Conservation (phyloP, 1,140 invertebrate genomes). For the Drosophila fuyamai region DNA sequence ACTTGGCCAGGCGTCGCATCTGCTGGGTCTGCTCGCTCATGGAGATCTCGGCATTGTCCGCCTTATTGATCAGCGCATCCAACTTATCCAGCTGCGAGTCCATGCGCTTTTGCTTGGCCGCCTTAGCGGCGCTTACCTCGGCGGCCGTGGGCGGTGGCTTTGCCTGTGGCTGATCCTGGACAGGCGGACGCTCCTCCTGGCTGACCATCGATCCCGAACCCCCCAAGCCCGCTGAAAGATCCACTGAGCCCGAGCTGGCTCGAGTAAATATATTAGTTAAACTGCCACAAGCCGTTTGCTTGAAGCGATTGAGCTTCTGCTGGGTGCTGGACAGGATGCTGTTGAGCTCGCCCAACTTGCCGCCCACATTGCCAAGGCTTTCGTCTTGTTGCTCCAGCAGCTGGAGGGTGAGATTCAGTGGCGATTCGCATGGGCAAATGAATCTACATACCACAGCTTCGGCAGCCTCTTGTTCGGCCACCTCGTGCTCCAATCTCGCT, state of each 20-base stretch:
- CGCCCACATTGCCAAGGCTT: conserved; percentile 88
- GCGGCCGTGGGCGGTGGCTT: conserved; percentile 65
- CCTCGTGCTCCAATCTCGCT: conserved; percentile 79
- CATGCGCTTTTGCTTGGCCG: conserved; percentile 87
- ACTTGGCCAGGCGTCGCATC: conserved; percentile 89
- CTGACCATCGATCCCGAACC: conserved; percentile 11
- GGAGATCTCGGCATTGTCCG: conserved; percentile 88
- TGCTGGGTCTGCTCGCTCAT: conserved; percentile 90
- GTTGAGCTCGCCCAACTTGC: conserved; percentile 93
- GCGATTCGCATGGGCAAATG: neutral
- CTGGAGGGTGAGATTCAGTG: conserved; percentile 80
- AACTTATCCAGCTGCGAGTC: conserved; percentile 88
- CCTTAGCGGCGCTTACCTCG: conserved; percentile 69
- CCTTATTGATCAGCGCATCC: conserved; percentile 88
- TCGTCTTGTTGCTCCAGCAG: conserved; percentile 90
- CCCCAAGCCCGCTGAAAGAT: conserved; percentile 29
- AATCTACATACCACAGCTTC: conserved; percentile 84
- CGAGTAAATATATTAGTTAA: conserved; percentile 69
- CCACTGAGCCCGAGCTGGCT: conserved; percentile 80
- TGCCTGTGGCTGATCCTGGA: conserved; percentile 85
- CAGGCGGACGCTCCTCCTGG: conserved; percentile 72
- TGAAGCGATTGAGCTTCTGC: conserved; percentile 94
- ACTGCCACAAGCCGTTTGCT: conserved; percentile 86
- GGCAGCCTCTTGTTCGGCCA: conserved; percentile 85
- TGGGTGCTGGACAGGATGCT: conserved; percentile 92